phyloP scores from a whole-genome alignment of 2,797 vertebrate genomes.

The Alfaro cultratus region DNA sequence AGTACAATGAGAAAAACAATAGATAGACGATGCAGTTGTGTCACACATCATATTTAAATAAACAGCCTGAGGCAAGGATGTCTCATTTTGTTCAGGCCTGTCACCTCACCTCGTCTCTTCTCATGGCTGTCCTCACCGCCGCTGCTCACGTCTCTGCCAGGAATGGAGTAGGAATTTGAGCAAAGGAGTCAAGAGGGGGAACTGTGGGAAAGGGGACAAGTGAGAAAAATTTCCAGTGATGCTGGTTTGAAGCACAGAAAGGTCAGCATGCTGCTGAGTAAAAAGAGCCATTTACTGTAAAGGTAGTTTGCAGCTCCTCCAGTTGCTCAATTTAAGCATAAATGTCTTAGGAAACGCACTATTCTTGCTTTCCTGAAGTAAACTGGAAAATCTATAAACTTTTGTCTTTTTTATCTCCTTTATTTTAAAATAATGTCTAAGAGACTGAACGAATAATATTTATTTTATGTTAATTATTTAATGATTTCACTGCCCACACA shows the following conservation, averaged over 20 bases:
- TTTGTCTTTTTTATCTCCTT: background rate
- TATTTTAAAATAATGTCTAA: background rate
- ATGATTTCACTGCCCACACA: too few species aligned
- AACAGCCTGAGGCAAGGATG: slow-evolving; percentile 1
- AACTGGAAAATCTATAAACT: slow-evolving; percentile 12
- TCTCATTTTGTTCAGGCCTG: background rate
- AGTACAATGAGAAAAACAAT: slow-evolving; percentile 7
- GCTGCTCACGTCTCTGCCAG: background rate
- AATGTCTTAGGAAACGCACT: slow-evolving; percentile 14
- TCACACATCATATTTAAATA: slow-evolving; percentile 3
- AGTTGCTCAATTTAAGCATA: slow-evolving; percentile 13
- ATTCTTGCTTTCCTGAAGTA: background rate
- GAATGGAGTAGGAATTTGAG: background rate
- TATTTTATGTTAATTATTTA: too few species aligned
- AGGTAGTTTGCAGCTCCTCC: slow-evolving; percentile 19
- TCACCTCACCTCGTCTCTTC: background rate
- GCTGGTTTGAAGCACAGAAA: slow-evolving; percentile 38
- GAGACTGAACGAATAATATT: too few species aligned
- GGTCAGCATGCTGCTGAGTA: slow-evolving; percentile 29
- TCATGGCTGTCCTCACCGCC: background rate
- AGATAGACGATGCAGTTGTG: background rate
- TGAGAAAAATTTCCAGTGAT: slow-evolving; percentile 41
- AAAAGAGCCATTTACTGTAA: slow-evolving; percentile 42
- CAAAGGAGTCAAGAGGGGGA: background rate
- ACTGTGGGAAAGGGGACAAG: background rate